Base-by-base conservation (phyloP, 2,797 vertebrate species). In the Xiphorhynchus erythropygius region DNA sequence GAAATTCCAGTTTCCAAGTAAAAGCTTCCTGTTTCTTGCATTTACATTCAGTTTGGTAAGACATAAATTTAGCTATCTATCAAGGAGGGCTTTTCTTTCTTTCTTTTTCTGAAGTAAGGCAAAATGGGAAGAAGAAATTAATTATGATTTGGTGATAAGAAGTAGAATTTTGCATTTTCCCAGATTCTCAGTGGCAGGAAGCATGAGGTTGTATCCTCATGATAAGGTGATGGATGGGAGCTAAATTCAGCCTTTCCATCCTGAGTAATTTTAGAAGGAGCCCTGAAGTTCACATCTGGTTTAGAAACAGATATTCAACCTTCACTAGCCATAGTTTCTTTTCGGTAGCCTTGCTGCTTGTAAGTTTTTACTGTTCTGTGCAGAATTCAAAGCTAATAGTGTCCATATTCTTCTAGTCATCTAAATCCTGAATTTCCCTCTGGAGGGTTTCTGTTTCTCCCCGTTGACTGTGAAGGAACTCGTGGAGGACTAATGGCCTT, bases 21-120 rank as follows among this genome's bases (percentile, higher is more conserved):
- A 98, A 98, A 97, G 98, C 98, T 98, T 99, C 99, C 99, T 99
- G 98, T 98, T 98, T 97, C 98, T 97, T 97, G 95, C 96, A 92
- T 97, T 97, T 98, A 90, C 97, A 92, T 98, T 98, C 97, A 97
- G 96, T 97, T 96, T 94, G 95, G 92, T 93, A 86, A 91, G 97
- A 95, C 93, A 96, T 85, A 96, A 91, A 94, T 83, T 90, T 91
- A 96, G 92, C 86, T 91, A 82, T 80, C 92, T 96, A 76, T 95
- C 91, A 90, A 93, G 86, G 80, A 96, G 90, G 46, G 28, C 28
- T 49, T 78, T n/a, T 27, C 39, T 62, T 27, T 33, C 9, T 14
- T 25, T 27, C 11, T 30, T 35, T 53, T 33, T 5, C 63, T 47
- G 46, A 5, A 88, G 83, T 79, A 70, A 81, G 69, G 30, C 60